phyloP scores from a whole-genome alignment of 2,113 vertebrate species.

The Corythoichthys intestinalis region DNA sequence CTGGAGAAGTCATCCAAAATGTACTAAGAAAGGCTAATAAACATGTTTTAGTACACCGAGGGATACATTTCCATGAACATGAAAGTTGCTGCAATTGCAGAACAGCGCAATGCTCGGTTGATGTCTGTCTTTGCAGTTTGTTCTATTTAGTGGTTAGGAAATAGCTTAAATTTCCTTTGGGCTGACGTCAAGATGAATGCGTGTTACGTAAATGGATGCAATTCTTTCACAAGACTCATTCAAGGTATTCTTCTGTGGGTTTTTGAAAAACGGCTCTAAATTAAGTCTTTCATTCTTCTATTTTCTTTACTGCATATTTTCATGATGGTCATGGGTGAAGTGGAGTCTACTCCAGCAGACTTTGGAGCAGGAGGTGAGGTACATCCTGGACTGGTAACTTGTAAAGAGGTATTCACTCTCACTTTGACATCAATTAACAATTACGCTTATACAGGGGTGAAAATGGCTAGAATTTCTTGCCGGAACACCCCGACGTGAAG shows the following conservation, averaged over 20 bases:
- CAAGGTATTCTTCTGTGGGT: not conserved
- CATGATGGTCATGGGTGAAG: too few species aligned
- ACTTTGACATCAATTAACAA: too few species aligned
- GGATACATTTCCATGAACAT: not conserved
- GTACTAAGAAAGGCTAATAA: conserved; percentile 3
- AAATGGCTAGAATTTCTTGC: too few species aligned
- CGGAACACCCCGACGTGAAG: too few species aligned
- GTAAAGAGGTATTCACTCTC: too few species aligned
- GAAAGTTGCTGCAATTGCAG: not conserved
- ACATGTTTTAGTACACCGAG: not conserved
- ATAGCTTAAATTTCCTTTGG: not conserved
- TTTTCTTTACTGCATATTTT: not conserved
- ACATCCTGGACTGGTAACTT: too few species aligned
- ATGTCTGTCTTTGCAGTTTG: not conserved
- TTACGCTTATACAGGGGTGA: too few species aligned
- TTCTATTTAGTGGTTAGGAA: not conserved
- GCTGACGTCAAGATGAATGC: not conserved
- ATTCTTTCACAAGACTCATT: not conserved
- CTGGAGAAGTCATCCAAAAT: conserved; percentile 46
- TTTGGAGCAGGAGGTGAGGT: too few species aligned
- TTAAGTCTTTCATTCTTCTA: not conserved
- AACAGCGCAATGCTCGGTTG: not conserved
- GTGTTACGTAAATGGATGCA: not conserved
- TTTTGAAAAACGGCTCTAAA: not conserved
- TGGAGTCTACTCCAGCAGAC: too few species aligned